Evolutionary conservation across 2,888 invertebrate species (phyloP).

Genomic region (Quadriops clusia): DNA sequence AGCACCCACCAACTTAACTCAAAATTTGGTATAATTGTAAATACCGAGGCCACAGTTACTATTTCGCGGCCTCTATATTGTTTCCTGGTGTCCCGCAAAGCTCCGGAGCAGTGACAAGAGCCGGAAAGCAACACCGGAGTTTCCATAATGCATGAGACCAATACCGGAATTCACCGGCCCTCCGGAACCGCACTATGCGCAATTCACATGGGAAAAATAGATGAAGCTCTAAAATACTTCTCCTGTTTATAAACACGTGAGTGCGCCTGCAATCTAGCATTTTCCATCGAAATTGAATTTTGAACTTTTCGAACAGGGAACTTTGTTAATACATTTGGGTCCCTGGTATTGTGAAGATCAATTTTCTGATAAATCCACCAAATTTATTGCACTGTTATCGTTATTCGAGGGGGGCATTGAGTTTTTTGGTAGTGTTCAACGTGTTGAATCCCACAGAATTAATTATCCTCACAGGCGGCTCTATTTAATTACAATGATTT

Average conservation of each 20-base stretch:
- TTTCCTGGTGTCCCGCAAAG: slow-evolving; percentile 19
- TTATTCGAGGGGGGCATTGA: no score
- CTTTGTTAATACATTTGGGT: slow-evolving; percentile 10
- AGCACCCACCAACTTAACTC: no score
- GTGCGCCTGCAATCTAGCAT: slow-evolving; percentile 7
- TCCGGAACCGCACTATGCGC: slow-evolving; percentile 11
- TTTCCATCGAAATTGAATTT: slow-evolving; percentile 9
- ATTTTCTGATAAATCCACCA: slow-evolving; percentile 15
- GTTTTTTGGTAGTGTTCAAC: no score
- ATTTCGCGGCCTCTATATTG: slow-evolving; percentile 18
- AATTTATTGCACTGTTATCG: slow-evolving; percentile 8
- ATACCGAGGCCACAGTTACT: slow-evolving; percentile 5
- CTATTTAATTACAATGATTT: no score
- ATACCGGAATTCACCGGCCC: slow-evolving; percentile 17
- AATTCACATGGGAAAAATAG: slow-evolving; percentile 15
- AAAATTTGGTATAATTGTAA: slow-evolving; percentile 3
- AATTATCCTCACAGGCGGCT: no score
- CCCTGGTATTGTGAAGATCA: slow-evolving; percentile 13
- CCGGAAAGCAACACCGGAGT: slow-evolving; percentile 17
- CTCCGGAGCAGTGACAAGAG: slow-evolving; percentile 18
- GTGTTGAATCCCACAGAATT: no score
- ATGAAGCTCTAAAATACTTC: slow-evolving; percentile 18
- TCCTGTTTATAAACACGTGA: slow-evolving; percentile 13
- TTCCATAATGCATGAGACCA: slow-evolving; percentile 22
- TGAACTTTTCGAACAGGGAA: slow-evolving; percentile 8